Evolutionary conservation across 92 coral and sea anemone species (phyloP), one percentile per base, ranked within the genome.

Genomic region (Heteractis magnifica): DNA sequence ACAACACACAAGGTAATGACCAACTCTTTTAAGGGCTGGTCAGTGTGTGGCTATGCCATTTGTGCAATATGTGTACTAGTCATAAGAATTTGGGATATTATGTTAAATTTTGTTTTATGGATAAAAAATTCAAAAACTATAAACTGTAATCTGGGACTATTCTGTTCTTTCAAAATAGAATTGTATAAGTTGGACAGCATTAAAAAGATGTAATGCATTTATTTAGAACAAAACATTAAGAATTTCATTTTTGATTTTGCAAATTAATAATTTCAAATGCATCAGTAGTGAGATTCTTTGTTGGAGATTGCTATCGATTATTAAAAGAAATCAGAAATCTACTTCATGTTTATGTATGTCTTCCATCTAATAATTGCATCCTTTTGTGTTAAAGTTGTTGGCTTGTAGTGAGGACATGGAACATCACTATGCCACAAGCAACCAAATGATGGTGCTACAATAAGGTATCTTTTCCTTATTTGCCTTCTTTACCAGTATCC

Each of bases 341-440:
- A 79, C 26, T 68, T n/a, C 70, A 20, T 56, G 11, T 16, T 56
- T 55, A 26, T 56, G 71, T 59, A 77, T 58, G 12, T 8, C 23
- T 64, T 49, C 19, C 0, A 68, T 81, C 84, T 81, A 81, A 68
- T 49, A 44, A 81, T 53, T 81, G 68, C 62, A 51, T 23, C 73
- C 84, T 81, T 81, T 81, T 81, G 71, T 80, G 71, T 80, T 80
- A 64, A 80, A 80, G 76, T 64, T 80, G 77, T 81, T 81, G 77
- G 74, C 84, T 81, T 59, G 51, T 81, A 65, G 84, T 21, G 81
- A 78, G 71, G 81, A 68, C 84, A 81, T 81, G 84, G 84, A 81
- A 81, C 84, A 70, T 81, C 75, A 72, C 74, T 72, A 79, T 79
- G 56, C 83, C 75, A 81, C 84, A 74, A 68, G 77, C 84, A 68